Evolutionary conservation across 2,113 vertebrate genomes (phyloP), one percentile per base, ranked within the genome.

Genomic region (Ploceus nigricollis): DNA sequence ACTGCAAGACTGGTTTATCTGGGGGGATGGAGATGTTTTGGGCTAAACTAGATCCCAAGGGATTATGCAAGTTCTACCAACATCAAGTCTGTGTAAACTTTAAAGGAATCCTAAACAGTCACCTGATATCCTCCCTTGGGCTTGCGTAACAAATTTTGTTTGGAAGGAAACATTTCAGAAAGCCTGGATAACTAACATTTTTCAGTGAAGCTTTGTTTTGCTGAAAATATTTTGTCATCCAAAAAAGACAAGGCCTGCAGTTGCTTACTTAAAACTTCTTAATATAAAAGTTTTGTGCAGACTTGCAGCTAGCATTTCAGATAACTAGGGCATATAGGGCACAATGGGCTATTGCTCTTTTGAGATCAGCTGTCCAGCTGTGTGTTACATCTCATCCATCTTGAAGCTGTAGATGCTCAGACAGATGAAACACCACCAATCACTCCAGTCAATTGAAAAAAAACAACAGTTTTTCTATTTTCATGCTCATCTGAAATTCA

Each of bases 331-430:
- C 70, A 86, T 28, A 82, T 39, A 69, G 53, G 64, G 31, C 68
- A 77, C 2, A 18, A 89, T 42, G 30, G 51, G 37, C 48, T 82
- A 58, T 72, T 37, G 50, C 37, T 89, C 51, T 90, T 95, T 68
- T 7, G 39, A 92, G 79, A 94, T 78, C 84, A 90, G 54, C 78
- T 90, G 76, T 95, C 91, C 93, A 93, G 66, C 66, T 95, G 71
- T 44, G 84, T 82, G 31, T n/a, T 76, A 30, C 19, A 70, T 82
- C 53, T 94, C 77, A 94, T 97, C 88, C 60, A 68, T 72, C 39
- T 80, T 87, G 65, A 69, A 71, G 47, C n/a, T 93, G 56, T 56
- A 86, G 82, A 64, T 89, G 75, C 56, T 39, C 72, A 94, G 58
- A 60, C 72, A 95, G 73, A 77, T 87, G 91, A 96, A 97, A 87